phyloP scores from a whole-genome alignment of 2,113 vertebrate genomes.

The Hippocampus guttulatus region DNA sequence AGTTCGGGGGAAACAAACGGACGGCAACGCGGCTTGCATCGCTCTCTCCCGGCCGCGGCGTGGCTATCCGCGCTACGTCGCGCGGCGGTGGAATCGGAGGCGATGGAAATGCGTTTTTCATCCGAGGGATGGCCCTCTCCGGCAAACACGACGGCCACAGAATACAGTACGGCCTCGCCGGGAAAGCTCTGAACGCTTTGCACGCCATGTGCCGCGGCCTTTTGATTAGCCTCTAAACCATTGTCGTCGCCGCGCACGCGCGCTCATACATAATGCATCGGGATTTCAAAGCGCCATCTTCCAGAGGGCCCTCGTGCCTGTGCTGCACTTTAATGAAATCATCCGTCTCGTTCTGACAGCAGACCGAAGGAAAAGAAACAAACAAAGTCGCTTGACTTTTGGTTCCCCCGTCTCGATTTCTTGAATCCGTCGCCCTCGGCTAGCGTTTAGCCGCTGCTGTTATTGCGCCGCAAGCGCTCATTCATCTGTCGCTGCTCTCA shows the following conservation, averaged over 20 bases:
- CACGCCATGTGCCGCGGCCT: slow-evolving; percentile 53
- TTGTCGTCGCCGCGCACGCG: slow-evolving; percentile 50
- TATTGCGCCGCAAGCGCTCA: slow-evolving; percentile 43
- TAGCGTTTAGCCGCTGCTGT: slow-evolving; percentile 17
- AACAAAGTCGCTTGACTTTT: too few species aligned
- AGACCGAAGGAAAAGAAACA: slow-evolving; percentile 22
- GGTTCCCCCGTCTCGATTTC: slow-evolving; percentile 15
- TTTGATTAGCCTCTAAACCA: slow-evolving; percentile 71
- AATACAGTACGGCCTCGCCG: slow-evolving; percentile 14
- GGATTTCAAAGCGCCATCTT: slow-evolving; percentile 57
- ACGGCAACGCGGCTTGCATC: too few species aligned
- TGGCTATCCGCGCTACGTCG: too few species aligned
- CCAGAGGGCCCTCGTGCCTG: slow-evolving; percentile 53
- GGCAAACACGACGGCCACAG: slow-evolving; percentile 40
- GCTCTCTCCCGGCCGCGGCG: too few species aligned
- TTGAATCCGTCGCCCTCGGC: background rate
- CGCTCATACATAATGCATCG: slow-evolving; percentile 72
- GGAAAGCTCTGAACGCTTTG: slow-evolving; percentile 42
- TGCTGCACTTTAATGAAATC: slow-evolving; percentile 65
- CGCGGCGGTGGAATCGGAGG: background rate
- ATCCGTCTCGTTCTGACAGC: slow-evolving; percentile 73
- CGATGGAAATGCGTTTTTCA: too few species aligned
- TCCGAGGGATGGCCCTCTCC: slow-evolving; percentile 3
- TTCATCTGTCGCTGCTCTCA: slow-evolving; percentile 55
- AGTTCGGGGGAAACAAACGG: slow-evolving; percentile 14